Conservation (phyloP, 2,888 invertebrate genomes). For the Eucriotettix oculatus region DNA sequence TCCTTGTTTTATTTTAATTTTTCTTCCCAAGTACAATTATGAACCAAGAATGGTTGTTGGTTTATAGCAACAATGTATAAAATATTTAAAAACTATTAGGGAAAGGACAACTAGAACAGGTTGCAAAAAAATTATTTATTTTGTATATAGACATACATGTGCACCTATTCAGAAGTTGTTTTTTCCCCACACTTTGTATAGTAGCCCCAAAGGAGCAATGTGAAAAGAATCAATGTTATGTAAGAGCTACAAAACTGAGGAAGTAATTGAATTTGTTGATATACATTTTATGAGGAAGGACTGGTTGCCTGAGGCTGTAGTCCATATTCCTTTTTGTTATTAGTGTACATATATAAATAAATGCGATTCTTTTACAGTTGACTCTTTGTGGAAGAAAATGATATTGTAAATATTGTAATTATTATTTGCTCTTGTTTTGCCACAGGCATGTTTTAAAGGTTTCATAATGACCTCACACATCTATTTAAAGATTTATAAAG, state of each 20-base stretch:
- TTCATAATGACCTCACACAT: background rate
- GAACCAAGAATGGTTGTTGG: background rate
- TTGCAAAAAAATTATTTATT: constrained; percentile 12
- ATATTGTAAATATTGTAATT: constrained; percentile 5
- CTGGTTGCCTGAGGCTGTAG: constrained; percentile 7
- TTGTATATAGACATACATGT: constrained; percentile 11
- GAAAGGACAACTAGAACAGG: constrained; percentile 3
- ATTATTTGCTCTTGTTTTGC: constrained; percentile 5
- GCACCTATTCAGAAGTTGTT: constrained; percentile 10
- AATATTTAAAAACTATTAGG: background rate
- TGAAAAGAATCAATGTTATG: background rate
- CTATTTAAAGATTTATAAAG: no score
- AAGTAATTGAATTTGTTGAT: constrained; percentile 8
- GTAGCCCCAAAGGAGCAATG: constrained; percentile 2
- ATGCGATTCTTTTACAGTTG: constrained; percentile 10
- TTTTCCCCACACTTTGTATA: constrained; percentile 6
- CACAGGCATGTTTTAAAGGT: constrained; percentile 3
- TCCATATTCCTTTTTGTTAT: constrained; percentile 12
- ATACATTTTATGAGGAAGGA: constrained; percentile 11
- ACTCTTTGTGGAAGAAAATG: constrained; percentile 11
- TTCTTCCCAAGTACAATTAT: constrained; percentile 1
- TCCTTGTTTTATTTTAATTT: constrained; percentile 1
- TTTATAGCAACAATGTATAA: constrained; percentile 4
- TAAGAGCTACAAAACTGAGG: background rate
- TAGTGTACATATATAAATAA: constrained; percentile 8